Conservation (phyloP, 2,888 invertebrate species). For the Agonopterix subpropinquella region DNA sequence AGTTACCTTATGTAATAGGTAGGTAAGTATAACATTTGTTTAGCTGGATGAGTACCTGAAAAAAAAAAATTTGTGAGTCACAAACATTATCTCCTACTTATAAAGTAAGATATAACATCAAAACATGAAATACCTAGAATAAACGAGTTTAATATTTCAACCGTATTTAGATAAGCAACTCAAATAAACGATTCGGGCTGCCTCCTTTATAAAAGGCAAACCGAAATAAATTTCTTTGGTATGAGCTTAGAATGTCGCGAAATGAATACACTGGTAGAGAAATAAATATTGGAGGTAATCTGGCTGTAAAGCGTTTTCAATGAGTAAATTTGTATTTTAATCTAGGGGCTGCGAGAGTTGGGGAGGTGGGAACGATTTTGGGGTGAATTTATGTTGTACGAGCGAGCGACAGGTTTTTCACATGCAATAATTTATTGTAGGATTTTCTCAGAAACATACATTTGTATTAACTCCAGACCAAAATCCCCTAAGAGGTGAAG, state of each 20-base stretch:
- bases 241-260: constrained; percentile 11
- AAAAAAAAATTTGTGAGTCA: no score
- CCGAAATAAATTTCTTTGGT: constrained; percentile 22
- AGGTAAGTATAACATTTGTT: no score
- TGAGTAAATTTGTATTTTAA: constrained; percentile 64
- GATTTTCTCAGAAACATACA: no score
- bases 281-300: constrained; percentile 31
- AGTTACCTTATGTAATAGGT: no score
- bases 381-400: constrained; percentile 4
- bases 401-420: background rate
- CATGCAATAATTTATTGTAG: no score
- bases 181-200: background rate
- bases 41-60: no score
- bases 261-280: constrained; percentile 19
- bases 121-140: no score
- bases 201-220: constrained; percentile 5
- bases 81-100: no score
- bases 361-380: constrained; percentile 15
- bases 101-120: no score
- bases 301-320: constrained; percentile 52
- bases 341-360: constrained; percentile 26
- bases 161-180: background rate
- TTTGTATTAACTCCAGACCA: no score
- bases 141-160: no score
- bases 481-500: no score